These are phyloP conservation scores for Microtus pennsylvanicus DNA, from an alignment of 2,113 vertebrate species.

Conservation along the genomic window DNA sequence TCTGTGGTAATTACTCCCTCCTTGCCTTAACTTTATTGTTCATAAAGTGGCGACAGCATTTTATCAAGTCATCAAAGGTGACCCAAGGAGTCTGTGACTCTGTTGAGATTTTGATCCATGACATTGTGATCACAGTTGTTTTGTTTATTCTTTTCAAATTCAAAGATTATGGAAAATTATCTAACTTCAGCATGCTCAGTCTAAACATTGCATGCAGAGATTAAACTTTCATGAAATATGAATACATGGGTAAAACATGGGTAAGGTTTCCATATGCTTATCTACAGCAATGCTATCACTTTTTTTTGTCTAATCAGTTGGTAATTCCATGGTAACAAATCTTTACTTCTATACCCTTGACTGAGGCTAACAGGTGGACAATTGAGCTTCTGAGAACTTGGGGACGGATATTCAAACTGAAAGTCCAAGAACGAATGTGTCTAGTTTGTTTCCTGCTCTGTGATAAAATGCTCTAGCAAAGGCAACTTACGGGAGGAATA, in stretches of 20 bases:
- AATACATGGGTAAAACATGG: not conserved
- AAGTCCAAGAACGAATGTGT: not conserved
- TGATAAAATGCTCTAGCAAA: not conserved
- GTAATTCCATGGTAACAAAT: not conserved
- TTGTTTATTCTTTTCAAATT: not conserved
- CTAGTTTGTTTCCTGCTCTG: not conserved
- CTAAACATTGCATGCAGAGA: not conserved
- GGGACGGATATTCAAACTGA: not conserved
- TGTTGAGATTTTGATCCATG: not conserved
- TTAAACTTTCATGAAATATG: not conserved
- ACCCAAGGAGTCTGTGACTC: not conserved
- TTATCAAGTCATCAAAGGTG: not conserved
- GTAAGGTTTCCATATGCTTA: not conserved
- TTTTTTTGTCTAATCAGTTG: not conserved
- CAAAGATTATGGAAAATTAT: not conserved
- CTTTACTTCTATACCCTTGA: not conserved
- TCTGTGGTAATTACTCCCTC: not conserved
- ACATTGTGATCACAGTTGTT: not conserved
- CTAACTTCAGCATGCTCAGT: not conserved
- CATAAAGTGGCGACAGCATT: not conserved
- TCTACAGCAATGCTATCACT: not conserved
- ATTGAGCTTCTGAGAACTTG: not conserved
- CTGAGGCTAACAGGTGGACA: not conserved
- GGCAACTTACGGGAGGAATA: not conserved
- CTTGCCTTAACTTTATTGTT: not conserved